Base-by-base conservation (phyloP, 1,140 invertebrate species). In the Phymorhynchus buccinoides region DNA sequence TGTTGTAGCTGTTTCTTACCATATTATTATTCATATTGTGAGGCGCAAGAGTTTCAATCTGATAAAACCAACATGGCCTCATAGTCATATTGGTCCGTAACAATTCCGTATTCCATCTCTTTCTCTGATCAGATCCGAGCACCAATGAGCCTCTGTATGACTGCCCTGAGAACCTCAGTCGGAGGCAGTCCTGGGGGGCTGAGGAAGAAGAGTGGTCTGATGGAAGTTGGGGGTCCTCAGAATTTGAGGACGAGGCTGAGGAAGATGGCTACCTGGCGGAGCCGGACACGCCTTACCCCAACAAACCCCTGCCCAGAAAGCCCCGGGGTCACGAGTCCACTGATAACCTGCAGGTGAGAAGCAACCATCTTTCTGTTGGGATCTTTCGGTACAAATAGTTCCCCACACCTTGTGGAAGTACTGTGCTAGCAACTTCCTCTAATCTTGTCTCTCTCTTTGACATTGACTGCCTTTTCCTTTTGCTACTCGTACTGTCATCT, bases 171-270 rank as follows among this genome's bases (percentile, higher is more conserved):
- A 42, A n/a, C 3, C 9, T 30, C 3, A 42, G n/a, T 12, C 41
- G 35, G 22, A 27, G n/a, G 14, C 81, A 66, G 14, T 30, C 37
- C 3, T 71, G 56, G 56, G 41, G 32, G 18, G 42, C 81, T 9
- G 81, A 71, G 1, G 66, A 35, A 14, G 81, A 71, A 2, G 66
- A 35, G n/a, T 80, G 48, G 52, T 84, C 83, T 48, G 68, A 82
- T 0, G 84, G 80, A 27, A 80, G 84, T 18, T 85, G 84, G 84
- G 84, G 80, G 35, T 85, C 84, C 2, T 85, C 84, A 35, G 84
- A 85, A 32, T 85, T 85, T 75, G 84, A 85, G 44, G 84, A 85
- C 48, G 66, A 80, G 22, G 42, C 32, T 30, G 73, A 80, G 14
- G 79, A 85, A 37, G 84, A 85, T 16, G 84, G 71, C 3, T 81